Percentiles rank a stretch among this genome's conserved stretches.
Evolutionary conservation across 2,113 vertebrate species (phyloP).

Genomic region (Urocitellus parryii): DNA sequence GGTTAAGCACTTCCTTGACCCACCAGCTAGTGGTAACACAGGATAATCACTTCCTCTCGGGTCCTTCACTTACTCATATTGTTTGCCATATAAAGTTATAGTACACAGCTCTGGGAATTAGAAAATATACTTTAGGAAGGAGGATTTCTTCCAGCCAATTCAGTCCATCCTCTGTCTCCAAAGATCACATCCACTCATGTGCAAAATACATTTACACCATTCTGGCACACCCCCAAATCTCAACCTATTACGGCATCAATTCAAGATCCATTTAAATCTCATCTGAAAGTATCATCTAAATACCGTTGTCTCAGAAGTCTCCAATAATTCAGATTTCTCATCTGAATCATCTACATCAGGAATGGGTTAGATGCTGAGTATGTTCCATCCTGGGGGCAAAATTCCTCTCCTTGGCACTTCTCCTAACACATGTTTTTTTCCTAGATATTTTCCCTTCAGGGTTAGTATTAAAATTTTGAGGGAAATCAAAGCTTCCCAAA

Average conservation of each 20-base stretch:
- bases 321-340: background rate
- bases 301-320: background rate
- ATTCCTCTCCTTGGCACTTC: background rate
- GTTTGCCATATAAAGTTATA: background rate
- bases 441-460: background rate
- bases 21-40: background rate
- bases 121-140: background rate
- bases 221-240: background rate
- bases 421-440: background rate
- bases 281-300: slow-evolving; percentile 14
- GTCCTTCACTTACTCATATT: background rate
- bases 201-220: background rate
- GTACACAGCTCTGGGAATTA: background rate
- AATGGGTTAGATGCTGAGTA: background rate
- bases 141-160: background rate
- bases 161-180: background rate
- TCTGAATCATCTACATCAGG: background rate
- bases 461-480: slow-evolving; percentile 27
- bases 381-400: background rate
- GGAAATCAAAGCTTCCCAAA: background rate
- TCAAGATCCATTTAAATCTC: background rate
- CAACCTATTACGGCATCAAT: background rate
- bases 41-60: background rate
- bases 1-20: background rate
- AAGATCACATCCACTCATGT: background rate